These are phyloP conservation scores for Zaprionus nigranus DNA, from an alignment of 1,140 invertebrate species.

Conservation along the genomic window DNA sequence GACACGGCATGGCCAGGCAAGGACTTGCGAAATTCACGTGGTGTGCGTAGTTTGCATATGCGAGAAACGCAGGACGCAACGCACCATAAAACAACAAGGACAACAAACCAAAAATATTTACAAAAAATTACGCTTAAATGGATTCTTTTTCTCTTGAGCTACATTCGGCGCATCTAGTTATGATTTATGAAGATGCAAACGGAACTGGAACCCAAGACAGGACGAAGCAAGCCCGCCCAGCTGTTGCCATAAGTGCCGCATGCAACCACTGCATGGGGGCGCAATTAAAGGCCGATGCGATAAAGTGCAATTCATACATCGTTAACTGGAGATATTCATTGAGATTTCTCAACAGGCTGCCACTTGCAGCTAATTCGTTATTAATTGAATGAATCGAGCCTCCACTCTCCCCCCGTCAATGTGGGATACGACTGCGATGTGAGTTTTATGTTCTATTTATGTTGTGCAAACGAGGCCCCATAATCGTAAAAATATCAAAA, in stretches of 20 bases:
- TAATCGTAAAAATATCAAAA: conserved; percentile 85
- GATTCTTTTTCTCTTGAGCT: conserved; percentile 39
- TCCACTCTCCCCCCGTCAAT: background rate
- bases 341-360: conserved; percentile 61
- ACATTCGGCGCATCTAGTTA: conserved; percentile 65
- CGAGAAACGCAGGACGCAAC: conserved; percentile 43
- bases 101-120: conserved; percentile 52
- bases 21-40: conserved; percentile 32
- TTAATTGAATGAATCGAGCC: conserved; percentile 69
- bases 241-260: conserved; percentile 21
- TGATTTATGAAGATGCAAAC: conserved; percentile 76
- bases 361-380: conserved; percentile 78
- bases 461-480: conserved; percentile 84
- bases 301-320: conserved; percentile 51
- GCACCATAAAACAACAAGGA: conserved; percentile 73
- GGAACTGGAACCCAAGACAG: conserved; percentile 54
- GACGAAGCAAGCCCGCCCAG: conserved; percentile 31
- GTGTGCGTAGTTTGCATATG: conserved; percentile 72
- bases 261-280: conserved; percentile 40
- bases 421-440: conserved; percentile 50
- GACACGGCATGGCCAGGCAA: conserved; percentile 10
- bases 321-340: conserved; percentile 72
- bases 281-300: conserved; percentile 60
- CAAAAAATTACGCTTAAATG: conserved; percentile 54
- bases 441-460: conserved; percentile 84